phyloP scores from a whole-genome alignment of 1,140 invertebrate genomes.

The Brachionus paranguensis region DNA sequence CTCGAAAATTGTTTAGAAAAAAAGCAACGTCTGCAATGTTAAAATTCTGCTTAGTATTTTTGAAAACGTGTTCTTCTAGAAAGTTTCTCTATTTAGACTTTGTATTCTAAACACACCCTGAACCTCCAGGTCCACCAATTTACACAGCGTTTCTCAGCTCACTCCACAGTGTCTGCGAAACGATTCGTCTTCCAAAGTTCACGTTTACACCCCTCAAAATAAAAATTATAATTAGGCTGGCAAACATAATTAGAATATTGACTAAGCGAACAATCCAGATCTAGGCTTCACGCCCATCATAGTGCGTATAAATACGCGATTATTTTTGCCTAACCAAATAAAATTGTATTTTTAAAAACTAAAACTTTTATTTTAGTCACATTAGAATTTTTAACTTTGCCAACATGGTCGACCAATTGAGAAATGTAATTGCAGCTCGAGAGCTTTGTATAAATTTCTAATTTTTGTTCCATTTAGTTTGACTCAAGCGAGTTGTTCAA shows the following conservation, averaged over 20 bases:
- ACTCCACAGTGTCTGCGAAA: background rate
- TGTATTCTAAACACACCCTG: background rate
- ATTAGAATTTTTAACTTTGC: background rate
- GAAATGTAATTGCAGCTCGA: background rate
- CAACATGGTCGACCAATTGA: constrained; percentile 11
- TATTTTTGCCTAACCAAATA: background rate
- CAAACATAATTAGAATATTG: background rate
- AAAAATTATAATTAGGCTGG: background rate
- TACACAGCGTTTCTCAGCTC: background rate
- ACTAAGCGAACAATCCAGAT: background rate
- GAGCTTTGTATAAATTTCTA: background rate
- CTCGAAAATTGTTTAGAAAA: background rate
- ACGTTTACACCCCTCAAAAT: background rate
- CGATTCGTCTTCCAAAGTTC: background rate
- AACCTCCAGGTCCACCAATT: background rate
- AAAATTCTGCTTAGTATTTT: background rate
- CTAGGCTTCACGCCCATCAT: background rate
- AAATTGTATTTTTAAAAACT: background rate
- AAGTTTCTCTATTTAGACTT: background rate
- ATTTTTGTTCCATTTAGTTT: background rate
- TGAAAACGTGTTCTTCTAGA: background rate
- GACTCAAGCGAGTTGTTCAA: background rate
- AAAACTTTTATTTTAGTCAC: background rate
- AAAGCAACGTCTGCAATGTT: background rate
- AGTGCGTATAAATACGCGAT: background rate